Percentiles rank a stretch among this genome's conserved stretches.
These are phyloP conservation scores for Luidia sarsii DNA, from an alignment of 53 echinoderm and acorn worm genomes.

Conservation along the genomic window DNA sequence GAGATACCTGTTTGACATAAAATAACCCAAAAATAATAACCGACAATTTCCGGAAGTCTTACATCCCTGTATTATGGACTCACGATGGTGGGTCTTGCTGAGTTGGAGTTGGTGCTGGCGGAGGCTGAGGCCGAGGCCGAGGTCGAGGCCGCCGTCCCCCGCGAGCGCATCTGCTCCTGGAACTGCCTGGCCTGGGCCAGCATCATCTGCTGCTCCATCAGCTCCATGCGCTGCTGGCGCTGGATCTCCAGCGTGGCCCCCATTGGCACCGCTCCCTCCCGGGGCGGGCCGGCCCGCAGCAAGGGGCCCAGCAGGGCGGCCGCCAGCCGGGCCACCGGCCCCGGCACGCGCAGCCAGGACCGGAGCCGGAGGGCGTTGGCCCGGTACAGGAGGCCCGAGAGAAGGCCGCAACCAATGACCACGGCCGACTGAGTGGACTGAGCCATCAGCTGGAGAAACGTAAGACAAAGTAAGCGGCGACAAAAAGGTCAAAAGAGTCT, in stretches of 20 bases:
- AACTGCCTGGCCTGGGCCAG: constrained; percentile 74
- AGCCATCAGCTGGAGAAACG: constrained; percentile 59
- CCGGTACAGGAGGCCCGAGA: constrained; percentile 79
- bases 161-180: constrained; percentile 26
- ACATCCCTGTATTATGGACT: constrained; percentile 11
- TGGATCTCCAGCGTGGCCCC: constrained; percentile 91
- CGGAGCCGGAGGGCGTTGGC: constrained; percentile 68
- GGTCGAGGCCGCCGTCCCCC: not conserved
- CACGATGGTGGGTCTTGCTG: constrained; percentile 33
- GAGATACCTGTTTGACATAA: too few species aligned
- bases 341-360: constrained; percentile 68
- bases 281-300: constrained; percentile 70
- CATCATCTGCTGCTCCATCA: constrained; percentile 84
- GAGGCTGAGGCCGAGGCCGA: too few species aligned
- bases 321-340: constrained; percentile 26
- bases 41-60: too few species aligned
- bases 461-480: too few species aligned
- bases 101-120: too few species aligned
- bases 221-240: constrained; percentile 81
- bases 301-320: constrained; percentile 57
- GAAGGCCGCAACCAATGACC: constrained; percentile 64
- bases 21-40: too few species aligned
- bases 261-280: constrained; percentile 62
- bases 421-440: constrained; percentile 48
- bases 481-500: too few species aligned